phyloP scores from a whole-genome alignment of 2,113 vertebrate genomes.

The Galbula dea region DNA sequence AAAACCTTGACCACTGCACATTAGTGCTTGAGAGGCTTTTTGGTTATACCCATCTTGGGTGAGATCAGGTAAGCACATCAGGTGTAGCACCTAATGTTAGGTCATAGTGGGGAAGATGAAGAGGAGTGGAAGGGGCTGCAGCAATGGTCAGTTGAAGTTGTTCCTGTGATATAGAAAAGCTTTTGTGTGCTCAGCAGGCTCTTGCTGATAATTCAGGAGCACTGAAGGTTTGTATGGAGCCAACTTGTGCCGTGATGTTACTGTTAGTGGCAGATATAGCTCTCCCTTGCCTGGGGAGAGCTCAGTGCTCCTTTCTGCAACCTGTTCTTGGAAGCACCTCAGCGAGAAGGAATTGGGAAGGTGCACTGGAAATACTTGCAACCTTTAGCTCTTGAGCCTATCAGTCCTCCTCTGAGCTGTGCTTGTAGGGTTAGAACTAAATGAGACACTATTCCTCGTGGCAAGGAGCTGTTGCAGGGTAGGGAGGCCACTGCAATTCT shows the following conservation, averaged over 20 bases:
- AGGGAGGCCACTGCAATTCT: neutral
- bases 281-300: neutral
- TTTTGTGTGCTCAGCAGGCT: neutral
- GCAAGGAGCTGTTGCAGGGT: neutral
- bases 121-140: neutral
- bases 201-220: neutral
- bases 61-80: neutral
- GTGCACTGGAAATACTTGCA: neutral
- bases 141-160: neutral
- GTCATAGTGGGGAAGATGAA: neutral
- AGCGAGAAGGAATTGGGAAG: neutral
- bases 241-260: neutral
- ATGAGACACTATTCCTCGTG: neutral
- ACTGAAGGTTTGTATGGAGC: neutral
- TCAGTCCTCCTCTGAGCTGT: neutral
- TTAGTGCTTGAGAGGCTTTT: neutral
- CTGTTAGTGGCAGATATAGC: neutral
- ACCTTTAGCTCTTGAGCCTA: neutral
- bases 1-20: neutral
- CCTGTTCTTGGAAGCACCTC: neutral
- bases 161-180: neutral
- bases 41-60: neutral
- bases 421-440: neutral
- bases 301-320: neutral
- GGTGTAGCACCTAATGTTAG: neutral